phyloP scores from a whole-genome alignment of 1,140 invertebrate species.

The Luehdorfia chinensis region DNA sequence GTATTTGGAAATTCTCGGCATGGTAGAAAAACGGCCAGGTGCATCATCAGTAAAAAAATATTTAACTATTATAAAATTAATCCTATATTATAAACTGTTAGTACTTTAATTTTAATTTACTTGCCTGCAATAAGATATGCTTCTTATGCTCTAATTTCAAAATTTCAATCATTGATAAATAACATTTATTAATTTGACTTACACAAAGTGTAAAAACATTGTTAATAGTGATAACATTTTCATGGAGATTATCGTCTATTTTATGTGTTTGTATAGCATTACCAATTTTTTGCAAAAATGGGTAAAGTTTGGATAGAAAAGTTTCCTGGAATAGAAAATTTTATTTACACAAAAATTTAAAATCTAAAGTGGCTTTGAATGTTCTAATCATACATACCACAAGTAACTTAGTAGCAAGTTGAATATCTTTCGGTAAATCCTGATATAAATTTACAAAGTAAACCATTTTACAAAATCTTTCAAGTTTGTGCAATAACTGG shows the following conservation, averaged over 20 bases:
- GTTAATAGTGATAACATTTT: conserved; percentile 30
- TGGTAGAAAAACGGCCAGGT: too few relatives aligned
- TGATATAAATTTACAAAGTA: conserved; percentile 1
- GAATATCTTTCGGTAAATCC: conserved; percentile 1
- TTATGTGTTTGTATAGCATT: conserved; percentile 28
- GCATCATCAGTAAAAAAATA: too few relatives aligned
- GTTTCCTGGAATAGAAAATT: conserved; percentile 26
- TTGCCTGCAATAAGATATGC: conserved; percentile 38
- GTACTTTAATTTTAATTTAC: background rate
- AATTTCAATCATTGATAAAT: conserved; percentile 49
- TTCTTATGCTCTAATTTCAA: conserved; percentile 46
- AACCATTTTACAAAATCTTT: background rate
- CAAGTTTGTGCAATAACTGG: background rate
- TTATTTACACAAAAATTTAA: conserved; percentile 6
- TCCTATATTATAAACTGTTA: too few relatives aligned
- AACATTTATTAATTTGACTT: conserved; percentile 65
- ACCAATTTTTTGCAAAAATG: conserved; percentile 38
- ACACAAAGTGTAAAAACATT: conserved; percentile 54
- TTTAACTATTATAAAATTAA: too few relatives aligned
- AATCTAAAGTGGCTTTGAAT: background rate
- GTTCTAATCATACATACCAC: background rate
- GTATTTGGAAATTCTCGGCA: too few relatives aligned
- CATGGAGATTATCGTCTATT: conserved; percentile 18
- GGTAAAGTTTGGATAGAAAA: conserved; percentile 39
- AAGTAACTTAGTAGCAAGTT: conserved; percentile 3